Conservation (phyloP, 1,140 invertebrate species). For the Nylanderia fulva region DNA sequence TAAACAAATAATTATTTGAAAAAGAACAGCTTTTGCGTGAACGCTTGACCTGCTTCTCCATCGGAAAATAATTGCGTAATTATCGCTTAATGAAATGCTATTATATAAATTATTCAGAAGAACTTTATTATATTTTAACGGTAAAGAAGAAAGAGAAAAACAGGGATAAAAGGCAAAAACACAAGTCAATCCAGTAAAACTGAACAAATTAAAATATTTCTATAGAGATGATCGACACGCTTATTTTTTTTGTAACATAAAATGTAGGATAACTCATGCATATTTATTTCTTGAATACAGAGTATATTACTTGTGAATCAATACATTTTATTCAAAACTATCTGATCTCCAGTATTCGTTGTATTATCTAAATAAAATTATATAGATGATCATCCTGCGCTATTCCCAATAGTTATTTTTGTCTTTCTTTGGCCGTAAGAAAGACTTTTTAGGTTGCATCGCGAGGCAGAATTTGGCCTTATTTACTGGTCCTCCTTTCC, state of each 20-base stretch:
- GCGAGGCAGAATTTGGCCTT: too few relatives aligned
- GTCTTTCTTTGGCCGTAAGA: too few relatives aligned
- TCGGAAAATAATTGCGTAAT: conserved; percentile 36
- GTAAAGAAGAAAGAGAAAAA: not conserved
- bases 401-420: too few relatives aligned
- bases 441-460: too few relatives aligned
- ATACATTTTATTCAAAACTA: conserved; percentile 13
- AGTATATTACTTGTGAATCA: conserved; percentile 40
- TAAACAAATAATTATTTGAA: conserved; percentile 6
- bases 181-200: conserved; percentile 29
- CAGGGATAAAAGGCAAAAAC: not conserved
- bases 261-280: not conserved
- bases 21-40: not conserved
- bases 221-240: not conserved
- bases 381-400: too few relatives aligned
- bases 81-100: conserved; percentile 36
- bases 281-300: not conserved
- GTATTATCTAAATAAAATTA: too few relatives aligned
- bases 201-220: conserved; percentile 42
- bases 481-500: too few relatives aligned
- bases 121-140: conserved; percentile 4
- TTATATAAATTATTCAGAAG: conserved; percentile 20
- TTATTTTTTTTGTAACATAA: not conserved
- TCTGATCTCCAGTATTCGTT: too few relatives aligned
- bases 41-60: not conserved